Evolutionary conservation across 2,888 invertebrate genomes (phyloP), one percentile per base, ranked within the genome.

Genomic region (Scotopteryx bipunctaria): DNA sequence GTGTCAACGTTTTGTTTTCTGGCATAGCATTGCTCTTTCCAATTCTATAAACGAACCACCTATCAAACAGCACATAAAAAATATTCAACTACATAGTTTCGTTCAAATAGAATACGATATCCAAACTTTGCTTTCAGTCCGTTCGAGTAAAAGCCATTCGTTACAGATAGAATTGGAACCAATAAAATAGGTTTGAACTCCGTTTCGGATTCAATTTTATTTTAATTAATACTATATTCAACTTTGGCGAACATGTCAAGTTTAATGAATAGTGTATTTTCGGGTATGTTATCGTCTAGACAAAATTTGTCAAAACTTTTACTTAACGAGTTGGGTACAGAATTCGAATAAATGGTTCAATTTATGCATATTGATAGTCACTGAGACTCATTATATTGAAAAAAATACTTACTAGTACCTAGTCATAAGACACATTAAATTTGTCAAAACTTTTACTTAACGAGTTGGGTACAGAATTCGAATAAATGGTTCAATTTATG

Each of bases 91-190:
- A n/a, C n/a, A 55, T 59, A 65, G 64, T 66, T 68, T 59, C 75
- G 73, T 77, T 79, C 66, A 79, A 83, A 83, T 81, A 77, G 77
- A 73, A 76, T 68, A 68, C 74, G 70, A 72, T 65, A 64, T 70
- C 69, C 68, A 63, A 86, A 87, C 86, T 87, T 86, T 83, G 78
- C 84, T 83, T 76, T 84, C 67, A 83, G 71, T 71, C 70, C 69
- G 69, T 72, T 67, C 60, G 63, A 73, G 64, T 67, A 67, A 73
- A 77, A 78, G 64, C 23, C 72, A 80, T 85, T 85, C 69, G 73
- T 76, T 76, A 73, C 58, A 66, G 65, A 75, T 69, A 68, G 69
- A 78, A 73, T 67, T 66, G 66, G 70, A 32, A 42, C 66, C 69
- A 76, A 76, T 82, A 75, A 79, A 82, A 80, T 76, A 69, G 23